phyloP scores from a whole-genome alignment of 1,140 invertebrate species.

The Brachionus koreanus region DNA sequence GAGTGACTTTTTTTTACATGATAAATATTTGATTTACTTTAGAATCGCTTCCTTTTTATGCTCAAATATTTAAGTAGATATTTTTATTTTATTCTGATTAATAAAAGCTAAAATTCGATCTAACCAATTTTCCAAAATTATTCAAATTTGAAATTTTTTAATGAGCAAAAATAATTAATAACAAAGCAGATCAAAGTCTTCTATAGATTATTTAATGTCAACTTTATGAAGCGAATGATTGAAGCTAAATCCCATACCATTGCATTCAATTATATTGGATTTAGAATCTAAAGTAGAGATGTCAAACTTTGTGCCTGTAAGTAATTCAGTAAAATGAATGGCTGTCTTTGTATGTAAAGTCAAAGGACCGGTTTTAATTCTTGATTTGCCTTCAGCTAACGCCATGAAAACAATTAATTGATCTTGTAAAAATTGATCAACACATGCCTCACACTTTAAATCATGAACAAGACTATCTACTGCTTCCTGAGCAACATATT shows the following conservation, averaged over 20 bases:
- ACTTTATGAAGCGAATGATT: too few species aligned
- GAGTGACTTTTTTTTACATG: too few species aligned
- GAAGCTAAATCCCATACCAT: conserved; percentile 1
- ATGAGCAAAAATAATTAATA: too few species aligned
- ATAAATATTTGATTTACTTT: too few species aligned
- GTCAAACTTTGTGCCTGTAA: conserved; percentile 30
- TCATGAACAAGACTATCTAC: conserved; percentile 51
- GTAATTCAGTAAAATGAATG: conserved; percentile 61
- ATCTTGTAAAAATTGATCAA: conserved; percentile 70
- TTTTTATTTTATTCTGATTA: too few species aligned
- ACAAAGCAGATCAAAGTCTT: too few species aligned
- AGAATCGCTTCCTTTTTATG: too few species aligned
- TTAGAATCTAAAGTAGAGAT: background rate
- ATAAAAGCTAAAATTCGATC: too few species aligned
- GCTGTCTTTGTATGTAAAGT: conserved; percentile 81
- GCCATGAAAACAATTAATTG: conserved; percentile 82
- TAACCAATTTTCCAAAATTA: too few species aligned
- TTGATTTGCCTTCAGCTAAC: conserved; percentile 70
- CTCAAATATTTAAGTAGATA: too few species aligned
- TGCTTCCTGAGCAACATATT: conserved; percentile 53
- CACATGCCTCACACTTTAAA: conserved; percentile 65
- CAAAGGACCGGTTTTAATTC: conserved; percentile 64
- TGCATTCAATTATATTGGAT: conserved; percentile 18
- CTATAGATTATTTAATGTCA: too few species aligned
- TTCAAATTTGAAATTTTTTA: too few species aligned